These are phyloP conservation scores for Etheostoma nigrum DNA, from an alignment of 2,797 vertebrate genomes.

Conservation along the genomic window DNA sequence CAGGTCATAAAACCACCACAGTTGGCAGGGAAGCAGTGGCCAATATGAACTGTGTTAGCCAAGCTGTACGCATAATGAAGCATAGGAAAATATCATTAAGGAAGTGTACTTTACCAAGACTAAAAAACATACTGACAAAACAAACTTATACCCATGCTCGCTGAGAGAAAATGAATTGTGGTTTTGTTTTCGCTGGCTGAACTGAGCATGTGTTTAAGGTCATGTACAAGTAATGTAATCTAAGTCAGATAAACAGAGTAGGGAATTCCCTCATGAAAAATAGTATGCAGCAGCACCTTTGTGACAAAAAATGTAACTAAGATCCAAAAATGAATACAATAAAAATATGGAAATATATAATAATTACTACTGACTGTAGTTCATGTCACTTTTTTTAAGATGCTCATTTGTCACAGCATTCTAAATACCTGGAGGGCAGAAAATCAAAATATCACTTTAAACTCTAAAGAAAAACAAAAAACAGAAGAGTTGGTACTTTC, in stretches of 20 bases:
- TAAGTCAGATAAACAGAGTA: conserved; percentile 13
- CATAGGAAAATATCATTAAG: conserved; percentile 20
- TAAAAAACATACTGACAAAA: conserved; percentile 5
- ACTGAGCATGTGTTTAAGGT: conserved; percentile 8
- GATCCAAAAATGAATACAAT: background rate
- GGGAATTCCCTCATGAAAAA: background rate
- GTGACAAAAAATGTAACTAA: background rate
- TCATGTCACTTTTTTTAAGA: background rate
- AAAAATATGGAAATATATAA: background rate
- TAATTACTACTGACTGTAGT: background rate
- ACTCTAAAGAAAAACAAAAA: background rate
- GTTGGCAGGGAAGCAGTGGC: conserved; percentile 11
- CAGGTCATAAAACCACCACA: conserved; percentile 33
- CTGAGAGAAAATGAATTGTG: conserved; percentile 30
- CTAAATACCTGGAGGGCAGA: background rate
- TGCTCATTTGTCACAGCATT: background rate
- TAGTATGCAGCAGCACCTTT: background rate
- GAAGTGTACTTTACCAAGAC: conserved; percentile 5
- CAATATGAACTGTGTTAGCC: background rate
- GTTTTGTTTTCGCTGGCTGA: conserved; percentile 35
- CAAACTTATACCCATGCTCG: conserved; percentile 12
- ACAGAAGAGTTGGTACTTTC: too few species aligned
- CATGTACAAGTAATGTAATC: conserved; percentile 2
- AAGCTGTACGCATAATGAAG: conserved; percentile 18
- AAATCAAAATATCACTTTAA: background rate